These are phyloP conservation scores for Rhimphoctona megacephalus DNA, from an alignment of 2,888 invertebrate genomes.

Conservation along the genomic window DNA sequence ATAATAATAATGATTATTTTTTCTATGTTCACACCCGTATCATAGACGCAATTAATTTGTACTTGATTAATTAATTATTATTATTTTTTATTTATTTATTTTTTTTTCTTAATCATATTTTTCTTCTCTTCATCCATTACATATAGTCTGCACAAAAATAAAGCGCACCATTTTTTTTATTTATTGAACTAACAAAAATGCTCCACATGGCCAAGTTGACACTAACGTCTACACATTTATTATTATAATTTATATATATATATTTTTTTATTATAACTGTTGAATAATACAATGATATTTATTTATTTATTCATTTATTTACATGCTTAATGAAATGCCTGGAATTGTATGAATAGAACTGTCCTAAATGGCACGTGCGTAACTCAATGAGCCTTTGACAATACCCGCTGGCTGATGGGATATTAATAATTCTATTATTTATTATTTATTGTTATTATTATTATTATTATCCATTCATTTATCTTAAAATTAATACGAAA, in stretches of 20 bases:
- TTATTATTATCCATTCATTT: neutral
- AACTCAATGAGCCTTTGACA: slow-evolving; percentile 81
- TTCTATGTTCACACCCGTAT: slow-evolving; percentile 74
- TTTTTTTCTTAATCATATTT: slow-evolving; percentile 27
- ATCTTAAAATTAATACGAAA: slow-evolving; percentile 68
- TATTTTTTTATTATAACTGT: slow-evolving; percentile 68
- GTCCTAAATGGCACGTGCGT: slow-evolving; percentile 80
- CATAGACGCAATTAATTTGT: slow-evolving; percentile 79
- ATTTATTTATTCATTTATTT: slow-evolving; percentile 36
- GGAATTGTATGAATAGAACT: slow-evolving; percentile 79
- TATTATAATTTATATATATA: slow-evolving; percentile 48
- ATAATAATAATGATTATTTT: slow-evolving; percentile 73
- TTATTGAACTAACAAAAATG: slow-evolving; percentile 82
- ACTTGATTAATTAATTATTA: slow-evolving; percentile 60
- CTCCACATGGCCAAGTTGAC: slow-evolving; percentile 85
- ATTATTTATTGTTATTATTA: slow-evolving; percentile 42
- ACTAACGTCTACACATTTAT: slow-evolving; percentile 80
- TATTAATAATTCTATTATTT: slow-evolving; percentile 73
- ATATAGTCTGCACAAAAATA: slow-evolving; percentile 77
- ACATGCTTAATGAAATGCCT: slow-evolving; percentile 81
- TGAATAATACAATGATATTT: slow-evolving; percentile 63
- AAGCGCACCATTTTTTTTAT: slow-evolving; percentile 65
- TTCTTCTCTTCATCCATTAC: slow-evolving; percentile 78
- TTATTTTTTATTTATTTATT: slow-evolving; percentile 64
- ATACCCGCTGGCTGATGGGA: slow-evolving; percentile 83